Base-by-base conservation (phyloP, 2,888 invertebrate species). In the Trissonchulus latispiculum region DNA sequence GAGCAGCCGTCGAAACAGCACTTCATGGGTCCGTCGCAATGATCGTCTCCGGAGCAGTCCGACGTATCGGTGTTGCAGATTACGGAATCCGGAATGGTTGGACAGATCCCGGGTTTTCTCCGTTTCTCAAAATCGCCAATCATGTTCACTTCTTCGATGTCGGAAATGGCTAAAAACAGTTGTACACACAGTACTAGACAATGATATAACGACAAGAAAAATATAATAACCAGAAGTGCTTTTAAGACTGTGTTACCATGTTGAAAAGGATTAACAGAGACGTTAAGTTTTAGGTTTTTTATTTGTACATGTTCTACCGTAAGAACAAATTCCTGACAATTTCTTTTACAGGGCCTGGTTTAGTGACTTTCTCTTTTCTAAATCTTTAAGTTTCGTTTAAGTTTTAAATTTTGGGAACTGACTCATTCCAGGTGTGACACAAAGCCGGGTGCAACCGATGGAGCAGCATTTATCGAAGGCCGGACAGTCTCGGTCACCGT, bases 1-100 rank as follows among this genome's bases (percentile, higher is more conserved):
- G 74, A 76, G 70, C 81, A 81, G 0, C 81, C 80, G 74, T 80
- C 79, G 33, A 75, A 71, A 72, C 80, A 80, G 70, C 80, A 80
- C 61, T 80, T 81, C 36, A 75, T 75, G 61, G 77, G 75, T 0
- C 76, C 74, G 3, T 77, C 76, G 64, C 74, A 74, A 8, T 74
- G 72, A 1, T 33, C n/a, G 59, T 74, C 74, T 18, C 61, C 36
- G 28, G 36, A 3, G 72, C 74, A 74, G 8, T 66, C 74, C n/a
- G 72, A 28, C 28, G 31, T 33, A 35, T 69, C 69, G 2, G 69
- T 36, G 28, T 28, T 8, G 37, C 69, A 69, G 32, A 33, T n/a
- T 8, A 18, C 8, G 18, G 8, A 15, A 15, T 29, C n/a, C 18
- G 66, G 66, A 29, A 28, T 29, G 8, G n/a, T 28, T 32, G 66